Base-by-base conservation (phyloP, 2,797 vertebrate genomes). In the Lagothrix lagotricha region DNA sequence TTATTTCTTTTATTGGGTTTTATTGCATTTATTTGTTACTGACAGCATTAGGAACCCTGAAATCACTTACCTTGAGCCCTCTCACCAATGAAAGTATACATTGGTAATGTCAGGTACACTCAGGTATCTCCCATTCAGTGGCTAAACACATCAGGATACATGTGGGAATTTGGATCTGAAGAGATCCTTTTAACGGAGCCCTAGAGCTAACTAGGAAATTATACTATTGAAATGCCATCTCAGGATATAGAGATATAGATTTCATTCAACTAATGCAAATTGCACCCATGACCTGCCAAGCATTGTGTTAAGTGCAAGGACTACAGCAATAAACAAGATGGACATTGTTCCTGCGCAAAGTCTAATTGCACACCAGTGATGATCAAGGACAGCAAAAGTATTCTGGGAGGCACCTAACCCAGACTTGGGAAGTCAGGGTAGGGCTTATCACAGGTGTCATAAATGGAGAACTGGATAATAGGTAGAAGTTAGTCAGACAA, bases 21-120 rank as follows among this genome's bases (percentile, higher is more conserved):
- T 83, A 80, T 72, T 97, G 48, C 36, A 64, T 70, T 76, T 83
- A 87, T 90, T 61, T 90, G 61, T 92, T 95, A 39, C 44, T 90
- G 73, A 41, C 61, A 96, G 24, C 52, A 52, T 91, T 86, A 57
- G 52, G 67, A 88, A 41, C 11, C 58, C 33, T 96, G 83, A 82
- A 86, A 80, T 96, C 70, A 30, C 67, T 87, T 58, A 76, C 80
- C 93, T 93, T 75, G 90, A 89, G 39, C 14, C 44, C 19, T 81
- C 50, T 92, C 17, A 73, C 72, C 84, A 86, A 36, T 50, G 6
- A 64, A 93, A 88, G 79, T 76, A 76, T 72, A 94, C 36, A 88
- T n/a, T 90, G 22, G 12, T 81, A 44, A 33, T 57, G 7, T 76
- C 33, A 88, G 64, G 48, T 88, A 39, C 20, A 20, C 22, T 86